phyloP scores from a whole-genome alignment of 2,113 vertebrate species.

The Potamarius usumacintae region DNA sequence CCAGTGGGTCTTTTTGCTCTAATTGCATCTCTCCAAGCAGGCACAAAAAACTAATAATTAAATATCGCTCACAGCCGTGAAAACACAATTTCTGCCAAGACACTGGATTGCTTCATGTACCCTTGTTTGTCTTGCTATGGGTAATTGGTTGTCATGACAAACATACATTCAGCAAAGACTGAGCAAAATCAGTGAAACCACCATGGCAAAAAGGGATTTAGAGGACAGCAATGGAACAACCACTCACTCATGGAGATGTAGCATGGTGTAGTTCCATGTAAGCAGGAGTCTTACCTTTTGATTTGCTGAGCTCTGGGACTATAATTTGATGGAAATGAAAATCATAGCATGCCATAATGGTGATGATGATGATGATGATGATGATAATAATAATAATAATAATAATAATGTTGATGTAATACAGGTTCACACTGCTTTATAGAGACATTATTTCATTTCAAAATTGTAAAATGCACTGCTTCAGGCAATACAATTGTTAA shows the following conservation, averaged over 20 bases:
- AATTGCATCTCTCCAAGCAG: constrained; percentile 36
- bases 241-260: constrained; percentile 39
- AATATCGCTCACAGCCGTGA: constrained; percentile 31
- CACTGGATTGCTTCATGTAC: constrained; percentile 66
- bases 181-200: constrained; percentile 32
- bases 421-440: not conserved
- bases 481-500: not conserved
- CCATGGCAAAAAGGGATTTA: constrained; percentile 30
- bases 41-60: constrained; percentile 11
- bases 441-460: not conserved
- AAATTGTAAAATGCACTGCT: not conserved
- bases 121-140: constrained; percentile 64
- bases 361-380: not conserved
- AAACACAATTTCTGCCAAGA: constrained; percentile 56
- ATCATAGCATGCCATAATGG: not conserved
- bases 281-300: not conserved
- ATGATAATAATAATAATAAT: not conserved
- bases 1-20: constrained; percentile 39
- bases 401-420: not conserved
- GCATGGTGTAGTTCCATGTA: not conserved
- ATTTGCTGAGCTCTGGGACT: not conserved
- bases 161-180: constrained; percentile 57
- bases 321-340: constrained; percentile 22
- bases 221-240: constrained; percentile 45
- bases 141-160: constrained; percentile 76